Base-by-base conservation (phyloP, 2,113 vertebrate genomes). In the Otolemur garnettii region DNA sequence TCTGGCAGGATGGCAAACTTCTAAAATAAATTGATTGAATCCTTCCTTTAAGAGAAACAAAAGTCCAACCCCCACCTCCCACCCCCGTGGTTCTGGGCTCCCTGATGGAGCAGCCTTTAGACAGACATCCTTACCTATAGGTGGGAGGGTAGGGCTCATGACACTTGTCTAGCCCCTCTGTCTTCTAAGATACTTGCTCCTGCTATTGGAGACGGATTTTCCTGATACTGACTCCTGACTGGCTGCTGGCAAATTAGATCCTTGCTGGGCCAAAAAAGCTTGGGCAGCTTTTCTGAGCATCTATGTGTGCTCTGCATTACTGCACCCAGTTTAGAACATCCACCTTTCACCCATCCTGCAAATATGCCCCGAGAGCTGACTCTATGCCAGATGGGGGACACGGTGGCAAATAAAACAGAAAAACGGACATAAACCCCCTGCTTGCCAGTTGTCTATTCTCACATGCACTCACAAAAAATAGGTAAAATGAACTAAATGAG, bases 111-210 rank as follows among this genome's bases (percentile, higher is more conserved):
- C 53, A 69, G 50, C 59, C 59, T 3, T 1, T 5, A 60, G 35
- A 68, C 28, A 42, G 9, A 2, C 30, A 4, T 57, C 78, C 22
- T 75, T 59, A 28, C 28, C 24, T 69, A 4, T 19, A 57, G 30
- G 35, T 4, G 21, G 26, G 72, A 30, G n/a, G 33, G 0, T 1
- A 18, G 53, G 60, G 5, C n/a, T 45, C 0, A 0, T 60, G 22
- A 14, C 75, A 72, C n/a, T 21, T 5, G 17, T 19, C 42, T 1
- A 4, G 8, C 10, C 30, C 59, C 30, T 74, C 10, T 24, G 35
- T 78, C 72, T 22, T 45, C 22, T 33, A 35, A 66, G 62, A 7
- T 12, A 26, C 53, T 60, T 13, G 21, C 8, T 87, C 35, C 55
- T n/a, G 30, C 24, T 24, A 5, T 28, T 59, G 4, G 26, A 71